Evolutionary conservation across 1,140 invertebrate genomes (phyloP).

Genomic region (Ruditapes philippinarum): DNA sequence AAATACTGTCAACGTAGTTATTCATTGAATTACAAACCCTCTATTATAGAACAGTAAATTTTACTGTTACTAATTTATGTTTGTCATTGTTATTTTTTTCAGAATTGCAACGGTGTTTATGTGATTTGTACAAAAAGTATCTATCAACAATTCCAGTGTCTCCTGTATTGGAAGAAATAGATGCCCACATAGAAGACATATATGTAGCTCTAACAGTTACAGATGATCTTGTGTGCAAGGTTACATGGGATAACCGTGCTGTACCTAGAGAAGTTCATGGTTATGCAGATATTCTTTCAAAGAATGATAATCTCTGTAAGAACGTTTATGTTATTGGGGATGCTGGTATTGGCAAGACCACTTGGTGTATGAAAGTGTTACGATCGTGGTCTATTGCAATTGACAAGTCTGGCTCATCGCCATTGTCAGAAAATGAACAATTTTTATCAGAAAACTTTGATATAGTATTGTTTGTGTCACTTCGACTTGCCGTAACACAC

Average conservation of each 20-base stretch:
- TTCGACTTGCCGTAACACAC: not conserved
- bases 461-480: not conserved
- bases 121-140: not conserved
- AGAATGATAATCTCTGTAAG: not conserved
- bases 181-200: not conserved
- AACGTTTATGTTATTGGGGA: not conserved
- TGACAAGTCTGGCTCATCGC: not conserved
- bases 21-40: no score
- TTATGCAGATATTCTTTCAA: not conserved
- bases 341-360: not conserved
- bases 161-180: not conserved
- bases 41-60: no score
- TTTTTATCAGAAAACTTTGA: not conserved
- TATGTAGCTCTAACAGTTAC: not conserved
- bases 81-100: no score
- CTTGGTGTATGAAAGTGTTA: not conserved
- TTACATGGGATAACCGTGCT: not conserved
- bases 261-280: not conserved
- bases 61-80: no score
- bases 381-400: not conserved
- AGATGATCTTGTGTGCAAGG: not conserved
- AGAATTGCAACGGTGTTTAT: no score
- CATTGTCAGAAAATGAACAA: not conserved
- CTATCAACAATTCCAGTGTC: not conserved
- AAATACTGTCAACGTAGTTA: no score